These are phyloP conservation scores for Matsumyia berberina DNA, from an alignment of 2,888 invertebrate genomes.

Conservation along the genomic window DNA sequence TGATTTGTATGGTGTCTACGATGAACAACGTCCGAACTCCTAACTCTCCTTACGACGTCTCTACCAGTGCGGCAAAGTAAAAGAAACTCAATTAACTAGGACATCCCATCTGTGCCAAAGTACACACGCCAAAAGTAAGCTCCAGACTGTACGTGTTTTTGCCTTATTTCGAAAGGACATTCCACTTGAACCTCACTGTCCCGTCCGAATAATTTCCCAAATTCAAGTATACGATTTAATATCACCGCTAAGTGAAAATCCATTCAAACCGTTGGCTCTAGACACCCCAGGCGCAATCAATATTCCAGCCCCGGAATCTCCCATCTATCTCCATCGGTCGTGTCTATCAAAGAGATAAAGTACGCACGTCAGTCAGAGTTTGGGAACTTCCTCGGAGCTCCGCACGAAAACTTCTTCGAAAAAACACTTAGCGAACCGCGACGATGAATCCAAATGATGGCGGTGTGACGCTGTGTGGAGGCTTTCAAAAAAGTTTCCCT, in stretches of 20 bases:
- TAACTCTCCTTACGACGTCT: no score
- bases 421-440: constrained; percentile 41
- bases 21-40: no score
- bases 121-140: background rate
- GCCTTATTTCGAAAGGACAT: background rate
- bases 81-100: no score
- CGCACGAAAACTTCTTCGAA: constrained; percentile 11
- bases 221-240: constrained; percentile 38
- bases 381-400: constrained; percentile 21
- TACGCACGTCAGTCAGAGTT: constrained; percentile 43
- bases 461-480: constrained; percentile 10
- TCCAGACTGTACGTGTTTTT: background rate
- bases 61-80: no score
- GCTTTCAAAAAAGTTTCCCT: constrained; percentile 57
- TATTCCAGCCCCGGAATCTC: constrained; percentile 25
- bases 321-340: background rate
- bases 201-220: background rate
- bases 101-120: no score
- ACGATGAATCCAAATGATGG: constrained; percentile 36
- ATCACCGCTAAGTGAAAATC: constrained; percentile 24
- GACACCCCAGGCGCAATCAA: constrained; percentile 47
- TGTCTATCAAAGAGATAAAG: constrained; percentile 56
- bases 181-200: background rate
- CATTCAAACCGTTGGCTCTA: constrained; percentile 25
- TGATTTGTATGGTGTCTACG: no score